These are phyloP conservation scores for Corythucha ciliata DNA, from an alignment of 2,888 invertebrate genomes.

Conservation along the genomic window DNA sequence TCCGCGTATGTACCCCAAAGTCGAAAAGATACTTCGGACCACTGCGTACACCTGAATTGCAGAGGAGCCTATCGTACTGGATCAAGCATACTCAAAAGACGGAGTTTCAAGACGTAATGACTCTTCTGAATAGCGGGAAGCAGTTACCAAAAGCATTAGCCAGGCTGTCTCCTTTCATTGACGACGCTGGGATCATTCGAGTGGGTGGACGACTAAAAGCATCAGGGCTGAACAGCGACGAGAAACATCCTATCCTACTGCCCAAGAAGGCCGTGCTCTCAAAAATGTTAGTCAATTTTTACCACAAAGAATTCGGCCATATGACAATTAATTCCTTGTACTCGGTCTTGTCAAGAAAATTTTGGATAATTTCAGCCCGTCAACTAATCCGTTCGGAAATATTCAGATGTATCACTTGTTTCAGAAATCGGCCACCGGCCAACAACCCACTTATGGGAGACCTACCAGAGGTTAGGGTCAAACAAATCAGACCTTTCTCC, in stretches of 20 bases:
- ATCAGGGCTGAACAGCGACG: neutral
- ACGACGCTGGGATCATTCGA: constrained; percentile 15
- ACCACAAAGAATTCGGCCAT: constrained; percentile 15
- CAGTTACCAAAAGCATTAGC: too few species aligned
- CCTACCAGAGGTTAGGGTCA: constrained; percentile 22
- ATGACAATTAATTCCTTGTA: neutral
- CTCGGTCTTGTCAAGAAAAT: neutral
- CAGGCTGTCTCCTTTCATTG: constrained; percentile 8
- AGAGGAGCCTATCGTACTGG: neutral
- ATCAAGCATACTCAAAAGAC: neutral
- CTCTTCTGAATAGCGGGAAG: too few species aligned
- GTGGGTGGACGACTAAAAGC: constrained; percentile 23
- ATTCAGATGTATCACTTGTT: constrained; percentile 22
- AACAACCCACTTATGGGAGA: constrained; percentile 21
- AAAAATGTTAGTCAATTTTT: constrained; percentile 17
- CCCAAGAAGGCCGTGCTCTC: constrained; percentile 16
- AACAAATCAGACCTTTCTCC: constrained; percentile 10
- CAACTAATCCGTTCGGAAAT: too few species aligned
- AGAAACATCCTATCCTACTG: constrained; percentile 18
- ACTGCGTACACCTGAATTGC: neutral
- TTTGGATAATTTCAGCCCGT: constrained; percentile 20
- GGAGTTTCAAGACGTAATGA: neutral
- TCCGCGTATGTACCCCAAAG: neutral
- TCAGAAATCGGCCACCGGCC: neutral
- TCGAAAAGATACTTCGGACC: neutral